Conservation (phyloP, 1,140 invertebrate genomes). For the Idris sp. region DNA sequence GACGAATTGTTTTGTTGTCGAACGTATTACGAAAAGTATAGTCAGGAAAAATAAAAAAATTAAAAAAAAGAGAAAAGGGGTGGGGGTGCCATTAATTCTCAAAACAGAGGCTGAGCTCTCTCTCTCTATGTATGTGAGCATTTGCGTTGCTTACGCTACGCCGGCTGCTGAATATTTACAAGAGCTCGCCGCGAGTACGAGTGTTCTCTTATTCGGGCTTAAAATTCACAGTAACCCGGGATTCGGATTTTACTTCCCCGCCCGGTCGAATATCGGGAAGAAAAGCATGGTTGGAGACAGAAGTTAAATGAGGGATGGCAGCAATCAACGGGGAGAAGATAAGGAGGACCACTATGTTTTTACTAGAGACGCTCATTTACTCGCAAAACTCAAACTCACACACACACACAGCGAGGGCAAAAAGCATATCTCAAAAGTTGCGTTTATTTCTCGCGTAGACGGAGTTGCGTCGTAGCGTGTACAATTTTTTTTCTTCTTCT, state of each 20-base stretch:
- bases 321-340: slow-evolving; percentile 44
- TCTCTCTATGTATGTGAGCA: slow-evolving; percentile 29
- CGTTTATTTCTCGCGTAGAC: too few relatives aligned
- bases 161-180: slow-evolving; percentile 65
- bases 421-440: too few relatives aligned
- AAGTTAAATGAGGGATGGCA: slow-evolving; percentile 42
- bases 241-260: slow-evolving; percentile 55
- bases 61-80: not conserved
- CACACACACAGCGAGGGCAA: too few relatives aligned
- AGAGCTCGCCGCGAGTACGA: slow-evolving; percentile 58
- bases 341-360: slow-evolving; percentile 70
- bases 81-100: slow-evolving; percentile 34
- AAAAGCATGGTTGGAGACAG: slow-evolving; percentile 22
- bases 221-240: slow-evolving; percentile 59
- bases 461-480: too few relatives aligned
- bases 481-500: too few relatives aligned
- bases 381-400: too few relatives aligned
- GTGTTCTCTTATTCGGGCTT: slow-evolving; percentile 62
- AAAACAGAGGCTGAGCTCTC: slow-evolving; percentile 49
- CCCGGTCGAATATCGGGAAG: slow-evolving; percentile 54
- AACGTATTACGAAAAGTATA: slow-evolving; percentile 56
- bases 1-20: slow-evolving; percentile 47
- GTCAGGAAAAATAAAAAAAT: too few relatives aligned
- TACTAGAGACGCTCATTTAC: slow-evolving; percentile 70
- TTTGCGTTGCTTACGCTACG: slow-evolving; percentile 50